Conservation (phyloP, 2,797 vertebrate genomes). For the Jordanella pulchra region DNA sequence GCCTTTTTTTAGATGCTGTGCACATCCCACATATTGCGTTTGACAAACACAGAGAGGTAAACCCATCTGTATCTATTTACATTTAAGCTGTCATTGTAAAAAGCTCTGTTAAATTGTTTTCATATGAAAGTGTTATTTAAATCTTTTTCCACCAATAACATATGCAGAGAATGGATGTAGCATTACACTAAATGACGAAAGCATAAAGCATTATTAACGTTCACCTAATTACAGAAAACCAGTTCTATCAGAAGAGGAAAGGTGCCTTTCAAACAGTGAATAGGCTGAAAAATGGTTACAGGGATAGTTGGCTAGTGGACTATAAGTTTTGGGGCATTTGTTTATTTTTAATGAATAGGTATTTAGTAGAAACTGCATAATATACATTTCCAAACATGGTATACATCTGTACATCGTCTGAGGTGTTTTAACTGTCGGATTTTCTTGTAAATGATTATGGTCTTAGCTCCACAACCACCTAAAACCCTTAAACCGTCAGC, state of each 20-base stretch:
- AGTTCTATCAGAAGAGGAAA: conserved; percentile 5
- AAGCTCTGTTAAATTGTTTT: neutral
- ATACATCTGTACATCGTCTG: no score
- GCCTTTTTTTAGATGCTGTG: conserved; percentile 61
- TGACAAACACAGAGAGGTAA: conserved; percentile 17
- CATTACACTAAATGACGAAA: conserved; percentile 36
- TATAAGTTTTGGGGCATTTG: neutral
- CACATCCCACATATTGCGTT: conserved; percentile 55
- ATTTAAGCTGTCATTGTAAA: conserved; percentile 21
- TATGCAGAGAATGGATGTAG: conserved; percentile 28
- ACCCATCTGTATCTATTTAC: conserved; percentile 26
- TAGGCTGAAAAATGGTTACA: neutral
- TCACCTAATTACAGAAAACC: conserved; percentile 35
- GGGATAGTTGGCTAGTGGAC: neutral
- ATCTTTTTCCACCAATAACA: conserved; percentile 24
- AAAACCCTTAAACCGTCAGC: neutral
- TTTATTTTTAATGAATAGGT: neutral
- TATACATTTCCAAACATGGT: neutral
- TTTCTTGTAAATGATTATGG: neutral
- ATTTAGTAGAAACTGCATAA: neutral
- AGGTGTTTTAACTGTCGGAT: neutral
- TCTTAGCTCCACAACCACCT: neutral
- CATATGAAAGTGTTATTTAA: conserved; percentile 33
- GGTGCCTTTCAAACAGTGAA: neutral
- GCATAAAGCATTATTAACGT: conserved; percentile 52